A percentile compares a stretch with the other conserved stretches of the same genome.
Conservation (phyloP, 1,140 invertebrate genomes). For the Eufriesea mexicana region DNA sequence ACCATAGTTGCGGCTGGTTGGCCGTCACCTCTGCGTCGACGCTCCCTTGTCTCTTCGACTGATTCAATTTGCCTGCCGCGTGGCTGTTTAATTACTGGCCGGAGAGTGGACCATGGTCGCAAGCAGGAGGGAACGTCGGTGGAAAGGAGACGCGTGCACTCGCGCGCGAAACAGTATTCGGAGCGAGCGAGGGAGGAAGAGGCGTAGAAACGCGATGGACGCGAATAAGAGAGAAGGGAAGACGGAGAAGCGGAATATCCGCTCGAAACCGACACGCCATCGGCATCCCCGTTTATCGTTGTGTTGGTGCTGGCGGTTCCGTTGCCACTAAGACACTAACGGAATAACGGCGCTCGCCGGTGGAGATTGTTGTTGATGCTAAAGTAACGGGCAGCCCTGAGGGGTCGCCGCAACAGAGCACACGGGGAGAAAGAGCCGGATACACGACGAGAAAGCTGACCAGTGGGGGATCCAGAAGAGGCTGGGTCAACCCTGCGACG, state of each 20-base stretch:
- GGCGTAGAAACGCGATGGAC: too few species aligned
- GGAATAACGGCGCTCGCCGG: constrained; percentile 77
- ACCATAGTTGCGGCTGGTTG: constrained; percentile 81
- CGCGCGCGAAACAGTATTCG: constrained; percentile 20
- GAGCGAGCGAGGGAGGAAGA: not conserved
- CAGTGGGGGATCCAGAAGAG: constrained; percentile 54
- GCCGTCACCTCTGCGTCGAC: constrained; percentile 81
- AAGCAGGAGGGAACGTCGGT: constrained; percentile 50
- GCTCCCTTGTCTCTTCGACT: constrained; percentile 82
- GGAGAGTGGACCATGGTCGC: constrained; percentile 77
- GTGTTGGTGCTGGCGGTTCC: constrained; percentile 65
- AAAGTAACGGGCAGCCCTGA: constrained; percentile 78
- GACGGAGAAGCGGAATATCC: constrained; percentile 56
- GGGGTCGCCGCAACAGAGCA: constrained; percentile 63
- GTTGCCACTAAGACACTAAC: constrained; percentile 80
- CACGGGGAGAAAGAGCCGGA: constrained; percentile 53
- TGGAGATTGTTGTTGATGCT: constrained; percentile 82
- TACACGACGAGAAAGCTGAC: constrained; percentile 56
- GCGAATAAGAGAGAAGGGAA: constrained; percentile 39
- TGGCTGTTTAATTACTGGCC: constrained; percentile 82
- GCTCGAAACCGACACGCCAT: constrained; percentile 63
- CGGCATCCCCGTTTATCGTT: constrained; percentile 71
- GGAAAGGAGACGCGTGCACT: constrained; percentile 22
- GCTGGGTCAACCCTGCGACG: constrained; percentile 77
- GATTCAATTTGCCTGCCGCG: constrained; percentile 82